Percentiles rank a stretch among this genome's conserved stretches.
Conservation (phyloP, 2,113 vertebrate species). For the Myotis lucifugus region DNA sequence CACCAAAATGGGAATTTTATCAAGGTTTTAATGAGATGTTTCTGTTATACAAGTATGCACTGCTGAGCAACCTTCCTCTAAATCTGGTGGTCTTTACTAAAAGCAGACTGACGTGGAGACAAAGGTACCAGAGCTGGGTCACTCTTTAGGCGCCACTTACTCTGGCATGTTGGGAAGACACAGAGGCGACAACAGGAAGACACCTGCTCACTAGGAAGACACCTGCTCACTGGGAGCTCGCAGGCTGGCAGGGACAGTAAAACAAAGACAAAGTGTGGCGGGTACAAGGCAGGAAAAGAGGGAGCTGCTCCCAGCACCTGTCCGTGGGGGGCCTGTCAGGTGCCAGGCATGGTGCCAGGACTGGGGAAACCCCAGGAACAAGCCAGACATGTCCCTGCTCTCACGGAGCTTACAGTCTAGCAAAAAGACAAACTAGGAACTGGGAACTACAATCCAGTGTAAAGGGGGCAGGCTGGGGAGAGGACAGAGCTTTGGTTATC, state of each 20-base stretch:
- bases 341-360: not conserved
- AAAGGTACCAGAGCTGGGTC: not conserved
- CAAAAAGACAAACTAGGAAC: not conserved
- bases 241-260: conserved; percentile 37
- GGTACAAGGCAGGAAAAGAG: not conserved
- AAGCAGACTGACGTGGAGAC: not conserved
- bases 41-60: not conserved
- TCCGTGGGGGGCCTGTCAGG: not conserved
- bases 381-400: conserved; percentile 34
- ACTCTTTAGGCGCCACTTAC: not conserved
- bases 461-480: not conserved
- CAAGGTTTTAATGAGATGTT: not conserved
- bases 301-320: not conserved
- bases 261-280: not conserved
- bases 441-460: not conserved
- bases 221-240: conserved; percentile 52
- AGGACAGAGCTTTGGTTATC: not conserved
- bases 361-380: not conserved
- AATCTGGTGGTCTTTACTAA: not conserved
- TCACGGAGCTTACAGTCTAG: conserved; percentile 49
- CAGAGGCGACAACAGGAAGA: conserved; percentile 1
- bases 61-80: not conserved
- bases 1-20: not conserved
- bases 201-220: conserved; percentile 39
- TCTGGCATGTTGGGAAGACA: not conserved